Conservation (phyloP, 2,888 invertebrate genomes). For the Galeopsomyia nigrocyanea region DNA sequence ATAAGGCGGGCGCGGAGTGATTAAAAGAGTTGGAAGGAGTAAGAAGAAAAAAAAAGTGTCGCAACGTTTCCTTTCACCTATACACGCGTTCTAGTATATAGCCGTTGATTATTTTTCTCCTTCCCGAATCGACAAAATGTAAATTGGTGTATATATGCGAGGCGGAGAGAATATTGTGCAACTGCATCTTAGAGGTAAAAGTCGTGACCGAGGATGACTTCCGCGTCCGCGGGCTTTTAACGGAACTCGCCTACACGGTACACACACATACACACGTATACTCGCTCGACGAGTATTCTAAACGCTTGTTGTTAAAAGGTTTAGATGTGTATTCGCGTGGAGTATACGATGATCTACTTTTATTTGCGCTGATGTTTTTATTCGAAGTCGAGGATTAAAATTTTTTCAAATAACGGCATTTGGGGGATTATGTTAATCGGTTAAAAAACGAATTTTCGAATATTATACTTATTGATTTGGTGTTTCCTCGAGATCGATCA, state of each 20-base stretch:
- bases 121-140: constrained; percentile 15
- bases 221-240: constrained; percentile 35
- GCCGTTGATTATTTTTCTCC: constrained; percentile 5
- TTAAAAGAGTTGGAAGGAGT: constrained; percentile 1
- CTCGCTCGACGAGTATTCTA: no score
- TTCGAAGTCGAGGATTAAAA: no score
- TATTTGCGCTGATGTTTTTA: no score
- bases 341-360: no score
- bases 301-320: no score
- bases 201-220: constrained; percentile 37
- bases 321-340: no score
- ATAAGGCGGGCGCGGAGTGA: not conserved
- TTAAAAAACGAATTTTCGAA: no score
- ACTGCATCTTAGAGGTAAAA: constrained; percentile 14
- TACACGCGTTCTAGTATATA: no score
- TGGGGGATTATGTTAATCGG: no score
- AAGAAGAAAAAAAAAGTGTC: no score
- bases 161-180: constrained; percentile 16
- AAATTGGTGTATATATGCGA: not conserved
- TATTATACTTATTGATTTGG: not conserved
- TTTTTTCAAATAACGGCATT: no score
- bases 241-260: constrained; percentile 31
- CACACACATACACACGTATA: no score
- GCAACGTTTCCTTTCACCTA: constrained; percentile 29
- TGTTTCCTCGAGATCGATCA: constrained; percentile 27